Base-by-base conservation (phyloP, 2,113 vertebrate genomes). In the Cheirogaleus medius region DNA sequence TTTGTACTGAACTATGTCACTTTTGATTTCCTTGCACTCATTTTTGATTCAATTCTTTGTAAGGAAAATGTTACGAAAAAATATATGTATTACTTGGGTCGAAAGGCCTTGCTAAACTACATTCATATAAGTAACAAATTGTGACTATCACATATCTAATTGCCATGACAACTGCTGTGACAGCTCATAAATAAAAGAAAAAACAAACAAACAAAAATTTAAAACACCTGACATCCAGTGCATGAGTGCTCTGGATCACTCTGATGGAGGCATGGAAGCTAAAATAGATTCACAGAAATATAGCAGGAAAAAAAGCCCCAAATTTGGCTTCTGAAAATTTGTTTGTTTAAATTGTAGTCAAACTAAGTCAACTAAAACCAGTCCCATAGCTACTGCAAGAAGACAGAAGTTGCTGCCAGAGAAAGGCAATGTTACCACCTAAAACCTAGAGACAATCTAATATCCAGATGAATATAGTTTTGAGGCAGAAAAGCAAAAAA, bases 21-120 rank as follows among this genome's bases (percentile, higher is more conserved):
- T 29, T 90, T 89, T 69, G 77, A 73, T 86, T 52, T 83, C 39
- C 44, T 93, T 78, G 21, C 21, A 39, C 13, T 91, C 47, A 88
- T 58, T 78, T 87, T 29, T 64, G 93, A 63, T 39, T 86, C 11
- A 52, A 21, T 77, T 81, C 15, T 93, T 49, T 82, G 13, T 64
- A 23, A 91, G 52, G 29, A 68, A 93, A 97, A 82, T 86, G 13
- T 81, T 56, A 87, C 81, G 4, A 49, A 69, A 69, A 81, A 17
- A 52, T 8, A 39, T 3, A 64, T 60, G 34, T 37, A 7, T 82
- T 91, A 37, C 20, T 82, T 81, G 23, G 23, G 7, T 42, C 34
- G 56, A 39, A 49, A 92, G 63, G 29, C 34, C 17, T 90, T 74
- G 9, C 14, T 78, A 78, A 95, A 15, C 18, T 58, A 60, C 12